phyloP scores from a whole-genome alignment of 2,797 vertebrate species.

The Onychomys torridus region DNA sequence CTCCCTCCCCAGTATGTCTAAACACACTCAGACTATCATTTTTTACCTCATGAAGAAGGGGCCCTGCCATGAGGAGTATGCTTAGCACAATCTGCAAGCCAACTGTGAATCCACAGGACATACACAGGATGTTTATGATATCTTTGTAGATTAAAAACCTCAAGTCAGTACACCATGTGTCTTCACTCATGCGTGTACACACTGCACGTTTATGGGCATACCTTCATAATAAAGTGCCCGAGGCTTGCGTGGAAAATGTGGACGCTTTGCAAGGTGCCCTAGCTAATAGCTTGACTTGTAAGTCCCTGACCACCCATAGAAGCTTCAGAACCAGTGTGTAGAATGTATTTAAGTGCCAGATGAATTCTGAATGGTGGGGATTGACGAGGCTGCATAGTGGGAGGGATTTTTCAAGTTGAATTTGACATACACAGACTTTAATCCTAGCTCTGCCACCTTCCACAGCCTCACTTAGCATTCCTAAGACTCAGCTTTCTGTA shows the following conservation, averaged over 20 bases:
- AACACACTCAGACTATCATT: slow-evolving; percentile 28
- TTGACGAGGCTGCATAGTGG: background rate
- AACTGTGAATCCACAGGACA: slow-evolving; percentile 24
- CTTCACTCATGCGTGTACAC: background rate
- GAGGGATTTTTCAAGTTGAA: background rate
- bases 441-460: background rate
- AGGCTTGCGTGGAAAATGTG: background rate
- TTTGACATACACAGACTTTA: background rate
- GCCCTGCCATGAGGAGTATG: background rate
- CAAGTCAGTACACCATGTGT: background rate
- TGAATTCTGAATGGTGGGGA: background rate
- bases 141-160: slow-evolving; percentile 20
- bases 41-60: slow-evolving; percentile 58
- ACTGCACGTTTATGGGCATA: background rate
- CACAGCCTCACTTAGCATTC: background rate
- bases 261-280: background rate
- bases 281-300: background rate
- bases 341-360: background rate
- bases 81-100: background rate
- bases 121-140: slow-evolving; percentile 57
- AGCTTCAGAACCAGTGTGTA: background rate
- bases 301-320: background rate
- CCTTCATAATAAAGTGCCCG: background rate
- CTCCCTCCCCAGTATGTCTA: slow-evolving; percentile 9
- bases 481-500: background rate